Conservation (phyloP, 2,797 vertebrate genomes). For the Propithecus perrieri region DNA sequence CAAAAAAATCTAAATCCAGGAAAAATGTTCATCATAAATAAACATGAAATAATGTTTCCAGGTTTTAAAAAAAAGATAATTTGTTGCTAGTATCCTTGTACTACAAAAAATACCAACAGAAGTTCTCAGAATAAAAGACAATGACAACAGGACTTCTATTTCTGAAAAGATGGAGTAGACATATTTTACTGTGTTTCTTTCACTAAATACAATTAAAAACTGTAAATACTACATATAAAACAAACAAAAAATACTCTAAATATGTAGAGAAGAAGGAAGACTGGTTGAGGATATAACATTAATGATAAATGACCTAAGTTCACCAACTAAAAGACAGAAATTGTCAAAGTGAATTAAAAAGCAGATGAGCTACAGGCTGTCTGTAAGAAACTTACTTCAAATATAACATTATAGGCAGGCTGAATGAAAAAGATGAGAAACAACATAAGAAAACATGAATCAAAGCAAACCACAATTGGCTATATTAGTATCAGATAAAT, state of each 20-base stretch:
- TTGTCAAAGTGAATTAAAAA: not conserved
- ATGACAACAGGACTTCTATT: not conserved
- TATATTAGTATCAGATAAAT: not conserved
- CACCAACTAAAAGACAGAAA: not conserved
- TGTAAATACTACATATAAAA: not conserved
- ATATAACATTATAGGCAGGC: not conserved
- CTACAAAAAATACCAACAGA: not conserved
- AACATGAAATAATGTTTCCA: not conserved
- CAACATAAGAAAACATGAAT: not conserved
- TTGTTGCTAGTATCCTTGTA: not conserved
- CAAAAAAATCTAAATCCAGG: not conserved
- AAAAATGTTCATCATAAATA: not conserved
- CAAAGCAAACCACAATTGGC: not conserved
- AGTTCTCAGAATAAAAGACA: not conserved
- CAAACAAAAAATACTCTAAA: not conserved
- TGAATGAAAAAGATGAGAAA: not conserved
- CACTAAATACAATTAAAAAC: not conserved
- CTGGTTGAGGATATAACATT: not conserved
- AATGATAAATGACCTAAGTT: not conserved
- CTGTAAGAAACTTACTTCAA: not conserved
- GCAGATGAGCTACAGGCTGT: not conserved
- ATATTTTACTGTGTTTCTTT: not conserved
- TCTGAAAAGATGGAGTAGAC: not conserved
- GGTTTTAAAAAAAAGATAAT: not conserved
- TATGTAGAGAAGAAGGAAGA: not conserved